Percentiles rank a stretch among this genome's conserved stretches.
Evolutionary conservation across 2,113 vertebrate species (phyloP).

Genomic region (Hepsetus odoe): DNA sequence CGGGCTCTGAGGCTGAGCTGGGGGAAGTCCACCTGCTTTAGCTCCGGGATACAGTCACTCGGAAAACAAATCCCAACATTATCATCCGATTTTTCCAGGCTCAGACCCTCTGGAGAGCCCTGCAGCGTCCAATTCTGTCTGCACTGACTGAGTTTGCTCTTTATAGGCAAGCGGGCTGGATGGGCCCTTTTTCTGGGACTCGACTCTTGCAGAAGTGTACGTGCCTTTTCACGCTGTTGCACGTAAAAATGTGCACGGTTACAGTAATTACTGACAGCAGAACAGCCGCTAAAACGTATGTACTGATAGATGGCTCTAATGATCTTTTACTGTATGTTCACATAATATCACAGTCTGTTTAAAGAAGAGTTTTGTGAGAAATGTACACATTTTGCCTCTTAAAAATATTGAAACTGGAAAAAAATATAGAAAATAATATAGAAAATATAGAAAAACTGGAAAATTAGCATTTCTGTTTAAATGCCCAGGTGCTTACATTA

Average conservation of each 20-base stretch:
- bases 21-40: slow-evolving; percentile 30
- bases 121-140: not conserved
- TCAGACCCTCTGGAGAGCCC: not conserved
- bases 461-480: no score
- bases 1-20: slow-evolving; percentile 5
- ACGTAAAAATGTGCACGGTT: not conserved
- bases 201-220: not conserved
- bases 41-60: slow-evolving; percentile 23
- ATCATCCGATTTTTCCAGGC: slow-evolving; percentile 18
- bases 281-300: slow-evolving; percentile 1
- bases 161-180: not conserved
- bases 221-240: not conserved
- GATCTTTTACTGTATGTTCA: not conserved
- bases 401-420: no score
- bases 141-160: not conserved
- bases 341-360: not conserved
- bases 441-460: no score
- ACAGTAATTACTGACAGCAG: not conserved
- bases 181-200: not conserved
- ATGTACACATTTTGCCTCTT: no score
- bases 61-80: slow-evolving; percentile 42
- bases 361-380: no score
- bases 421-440: no score
- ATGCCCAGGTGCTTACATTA: no score
- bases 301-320: not conserved